phyloP scores from a whole-genome alignment of 2,888 invertebrate genomes.

The Microchrysa polita region DNA sequence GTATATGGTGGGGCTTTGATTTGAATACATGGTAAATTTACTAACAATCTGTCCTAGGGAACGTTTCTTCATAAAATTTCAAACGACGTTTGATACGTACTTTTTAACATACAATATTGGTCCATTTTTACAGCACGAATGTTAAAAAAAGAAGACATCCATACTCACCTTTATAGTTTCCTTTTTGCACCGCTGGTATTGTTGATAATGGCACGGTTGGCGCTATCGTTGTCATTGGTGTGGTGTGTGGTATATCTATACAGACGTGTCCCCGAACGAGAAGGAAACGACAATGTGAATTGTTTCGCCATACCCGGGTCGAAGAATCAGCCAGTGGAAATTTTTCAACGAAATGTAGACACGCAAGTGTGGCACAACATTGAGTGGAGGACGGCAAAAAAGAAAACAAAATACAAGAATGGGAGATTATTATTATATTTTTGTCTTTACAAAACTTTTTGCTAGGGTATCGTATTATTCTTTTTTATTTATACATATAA shows the following conservation, averaged over 20 bases:
- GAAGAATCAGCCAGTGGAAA: neutral
- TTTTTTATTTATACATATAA: neutral
- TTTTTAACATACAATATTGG: too few species aligned
- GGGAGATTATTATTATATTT: neutral
- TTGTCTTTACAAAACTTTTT: neutral
- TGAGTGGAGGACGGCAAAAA: neutral
- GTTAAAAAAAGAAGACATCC: neutral
- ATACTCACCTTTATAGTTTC: constrained; percentile 62
- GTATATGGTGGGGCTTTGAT: too few species aligned
- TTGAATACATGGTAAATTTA: too few species aligned
- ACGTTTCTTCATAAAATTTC: too few species aligned
- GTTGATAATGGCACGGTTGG: constrained; percentile 62
- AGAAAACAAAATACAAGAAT: neutral
- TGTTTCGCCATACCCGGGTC: neutral
- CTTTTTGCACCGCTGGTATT: constrained; percentile 58
- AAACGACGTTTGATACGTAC: too few species aligned
- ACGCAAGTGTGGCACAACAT: neutral
- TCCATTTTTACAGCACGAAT: too few species aligned
- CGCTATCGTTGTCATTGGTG: constrained; percentile 62
- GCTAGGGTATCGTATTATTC: neutral
- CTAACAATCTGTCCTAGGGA: too few species aligned
- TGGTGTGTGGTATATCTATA: constrained; percentile 64
- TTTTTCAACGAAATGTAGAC: neutral
- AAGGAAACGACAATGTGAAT: neutral
- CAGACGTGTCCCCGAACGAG: too few species aligned